Base-by-base conservation (phyloP, 2,113 vertebrate genomes). In the Pandion haliaetus region DNA sequence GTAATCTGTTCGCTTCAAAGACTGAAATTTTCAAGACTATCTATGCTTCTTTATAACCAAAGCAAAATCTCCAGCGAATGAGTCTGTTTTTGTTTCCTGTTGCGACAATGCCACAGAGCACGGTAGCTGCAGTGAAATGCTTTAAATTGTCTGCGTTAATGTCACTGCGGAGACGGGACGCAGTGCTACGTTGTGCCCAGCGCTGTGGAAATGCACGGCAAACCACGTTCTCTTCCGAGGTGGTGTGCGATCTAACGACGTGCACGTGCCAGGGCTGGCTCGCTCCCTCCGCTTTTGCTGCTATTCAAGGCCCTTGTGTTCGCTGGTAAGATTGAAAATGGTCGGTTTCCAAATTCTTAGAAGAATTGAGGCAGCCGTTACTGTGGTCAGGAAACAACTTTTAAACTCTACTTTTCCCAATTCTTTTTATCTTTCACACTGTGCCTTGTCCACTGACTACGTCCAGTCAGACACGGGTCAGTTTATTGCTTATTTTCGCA, bases 1-100 rank as follows among this genome's bases (percentile, higher is more conserved):
- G 83, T 63, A 84, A 96, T 96, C 81, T 92, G 34, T 83, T 95
- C 70, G 83, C 74, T 66, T 73, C 38, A 38, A 80, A 96, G 93
- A 49, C 29, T 72, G 81, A 50, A 40, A 28, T 59, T 79, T 96
- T 81, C 69, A 67, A 81, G 82, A 55, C 58, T 49, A 8, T 85
- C 84, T 47, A 2, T 71, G 74, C 90, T 62, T 50, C 59, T 52
- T 83, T 82, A 31, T 55, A 82, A 82, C 77, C 82, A 54, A 94
- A 61, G 28, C 54, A 58, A 81, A 36, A 71, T 57, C 59, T 62
- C 77, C 47, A 14, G 19, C 7, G 18, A 32, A 3, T 10, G 28
- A 17, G 45, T 5, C 21, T 49, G 45, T 45, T 45, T 47, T 28
- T 67, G 28, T 28, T 45, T 42, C 19, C 62, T 20, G 45, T 36